phyloP scores from a whole-genome alignment of 2,113 vertebrate genomes.

The Pelobates fuscus region DNA sequence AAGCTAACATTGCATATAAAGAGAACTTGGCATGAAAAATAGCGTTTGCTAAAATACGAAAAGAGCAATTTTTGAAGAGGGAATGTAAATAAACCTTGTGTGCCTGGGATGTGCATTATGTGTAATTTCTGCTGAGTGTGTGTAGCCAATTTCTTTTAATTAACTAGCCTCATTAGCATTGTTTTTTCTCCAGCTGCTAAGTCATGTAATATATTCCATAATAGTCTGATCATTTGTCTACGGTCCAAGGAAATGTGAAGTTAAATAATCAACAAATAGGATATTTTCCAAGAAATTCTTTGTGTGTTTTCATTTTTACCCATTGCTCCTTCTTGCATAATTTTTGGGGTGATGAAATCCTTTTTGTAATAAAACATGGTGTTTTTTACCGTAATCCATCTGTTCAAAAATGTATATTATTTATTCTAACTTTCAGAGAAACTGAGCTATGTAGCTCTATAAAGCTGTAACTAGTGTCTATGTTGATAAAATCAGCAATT shows the following conservation, averaged over 20 bases:
- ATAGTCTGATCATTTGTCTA: slow-evolving; percentile 45
- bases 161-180: slow-evolving; percentile 45
- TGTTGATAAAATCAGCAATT: no score
- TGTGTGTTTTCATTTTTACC: slow-evolving; percentile 34
- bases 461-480: no score
- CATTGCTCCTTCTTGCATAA: background rate
- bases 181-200: slow-evolving; percentile 38
- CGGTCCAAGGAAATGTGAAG: slow-evolving; percentile 36
- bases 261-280: slow-evolving; percentile 37
- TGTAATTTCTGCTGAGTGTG: slow-evolving; percentile 46
- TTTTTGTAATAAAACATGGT: no score
- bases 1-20: background rate
- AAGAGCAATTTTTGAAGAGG: slow-evolving; percentile 33
- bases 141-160: slow-evolving; percentile 50
- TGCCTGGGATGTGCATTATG: slow-evolving; percentile 35
- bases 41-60: slow-evolving; percentile 37
- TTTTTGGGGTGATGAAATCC: no score
- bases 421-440: no score
- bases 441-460: no score
- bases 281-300: slow-evolving; percentile 21
- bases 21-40: slow-evolving; percentile 41
- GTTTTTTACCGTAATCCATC: no score
- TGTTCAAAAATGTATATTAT: no score
- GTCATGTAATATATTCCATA: slow-evolving; percentile 46
- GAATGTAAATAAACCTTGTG: slow-evolving; percentile 33